Evolutionary conservation across 2,113 vertebrate genomes (phyloP), one percentile per base, ranked within the genome.

Genomic region (Labeo catla): DNA sequence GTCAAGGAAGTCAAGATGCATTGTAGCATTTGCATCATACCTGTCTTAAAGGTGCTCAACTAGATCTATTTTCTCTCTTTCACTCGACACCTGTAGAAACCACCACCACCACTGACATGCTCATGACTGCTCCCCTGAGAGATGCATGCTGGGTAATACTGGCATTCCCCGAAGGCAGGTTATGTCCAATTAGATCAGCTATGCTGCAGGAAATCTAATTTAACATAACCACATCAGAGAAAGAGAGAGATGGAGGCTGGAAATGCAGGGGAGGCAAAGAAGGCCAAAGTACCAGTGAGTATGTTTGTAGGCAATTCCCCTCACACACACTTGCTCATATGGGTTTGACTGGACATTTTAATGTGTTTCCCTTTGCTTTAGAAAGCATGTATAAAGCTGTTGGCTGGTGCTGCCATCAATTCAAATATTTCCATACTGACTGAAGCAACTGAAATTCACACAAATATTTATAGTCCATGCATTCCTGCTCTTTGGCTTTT

Each of bases 181-280:
- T 86, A 61, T 23, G 57, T 82, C 79, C 78, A 86, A 86, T 76
- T 86, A 65, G 79, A 82, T 82, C 70, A 81, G 70, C 68, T 54
- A 68, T 86, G 85, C 78, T 82, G 70, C 85, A 86, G 79, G 85
- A 86, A 86, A 86, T 86, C 79, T 82, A 86, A 86, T 86, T 63
- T 76, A 61, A 86, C 79, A 65, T 86, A 86, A 86, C 85, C 68
- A 86, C 78, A 86, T 86, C 79, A 66, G 45, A 86, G 68, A 82
- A 28, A 74, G 45, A 85, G 28, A 43, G 45, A 70, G 49, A 72
- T 36, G 23, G 57, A 59, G 57, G 57, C 57, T 43, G 50, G 45
- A 57, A 84, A 45, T 12, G n/a, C 52, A 34, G 63, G 8, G 36
- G 13, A 70, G 77, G 50, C 34, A 86, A 59, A 57, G 52, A 63